Evolutionary conservation across 2,888 invertebrate genomes (phyloP).

Genomic region (Nebria salina): DNA sequence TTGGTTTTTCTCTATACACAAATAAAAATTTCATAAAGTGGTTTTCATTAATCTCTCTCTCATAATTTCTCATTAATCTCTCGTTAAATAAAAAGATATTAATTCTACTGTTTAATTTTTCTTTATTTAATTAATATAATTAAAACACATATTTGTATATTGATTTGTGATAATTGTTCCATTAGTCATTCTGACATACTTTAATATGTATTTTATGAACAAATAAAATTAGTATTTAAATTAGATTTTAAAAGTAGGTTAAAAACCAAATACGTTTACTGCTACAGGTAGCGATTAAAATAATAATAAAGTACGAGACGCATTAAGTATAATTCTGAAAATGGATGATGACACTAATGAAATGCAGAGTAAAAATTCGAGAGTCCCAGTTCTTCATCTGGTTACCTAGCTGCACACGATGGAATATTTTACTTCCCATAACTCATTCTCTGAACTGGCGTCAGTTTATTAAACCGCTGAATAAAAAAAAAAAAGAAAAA

Average conservation of each 20-base stretch:
- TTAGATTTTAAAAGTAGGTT: not conserved
- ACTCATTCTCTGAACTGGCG: conserved; percentile 32
- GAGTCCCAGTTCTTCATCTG: not conserved
- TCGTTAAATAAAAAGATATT: no score
- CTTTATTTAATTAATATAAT: no score
- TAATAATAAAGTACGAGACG: not conserved
- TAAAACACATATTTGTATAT: no score
- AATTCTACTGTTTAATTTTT: no score
- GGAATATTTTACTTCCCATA: conserved; percentile 38
- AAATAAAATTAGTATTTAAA: not conserved
- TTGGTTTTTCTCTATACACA: no score
- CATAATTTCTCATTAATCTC: no score
- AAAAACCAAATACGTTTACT: not conserved
- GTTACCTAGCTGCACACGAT: conserved; percentile 13
- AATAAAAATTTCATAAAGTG: no score
- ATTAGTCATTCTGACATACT: no score
- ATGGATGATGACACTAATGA: conserved; percentile 24
- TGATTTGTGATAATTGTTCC: no score
- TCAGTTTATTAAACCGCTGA: conserved; percentile 35
- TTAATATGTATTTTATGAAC: no score
- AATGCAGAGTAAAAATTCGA: conserved; percentile 35
- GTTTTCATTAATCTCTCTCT: no score
- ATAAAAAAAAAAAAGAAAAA: conserved; percentile 16
- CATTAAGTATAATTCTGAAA: not conserved
- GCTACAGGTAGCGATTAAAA: not conserved